Percentiles rank a stretch among this genome's conserved stretches.
These are phyloP conservation scores for Cyrtonyx montezumae DNA, from an alignment of 2,113 vertebrate species.

Conservation along the genomic window DNA sequence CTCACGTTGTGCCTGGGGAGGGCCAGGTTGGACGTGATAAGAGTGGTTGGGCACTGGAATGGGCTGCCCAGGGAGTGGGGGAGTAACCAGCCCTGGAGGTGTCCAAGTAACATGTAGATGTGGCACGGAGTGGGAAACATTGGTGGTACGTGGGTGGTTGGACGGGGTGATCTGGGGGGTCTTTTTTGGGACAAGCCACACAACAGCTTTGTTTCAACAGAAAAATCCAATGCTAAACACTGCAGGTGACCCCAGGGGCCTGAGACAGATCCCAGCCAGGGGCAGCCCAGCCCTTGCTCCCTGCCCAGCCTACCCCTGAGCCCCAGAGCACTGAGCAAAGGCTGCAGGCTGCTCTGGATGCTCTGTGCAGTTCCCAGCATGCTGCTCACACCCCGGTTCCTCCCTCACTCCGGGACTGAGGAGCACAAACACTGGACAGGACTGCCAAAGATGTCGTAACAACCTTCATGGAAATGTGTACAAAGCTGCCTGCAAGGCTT, in stretches of 20 bases:
- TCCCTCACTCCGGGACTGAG: not conserved
- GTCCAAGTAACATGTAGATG: too few relatives aligned
- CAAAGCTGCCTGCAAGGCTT: not conserved
- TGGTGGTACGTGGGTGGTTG: too few relatives aligned
- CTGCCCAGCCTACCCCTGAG: not conserved
- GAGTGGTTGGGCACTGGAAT: too few relatives aligned
- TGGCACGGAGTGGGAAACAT: too few relatives aligned
- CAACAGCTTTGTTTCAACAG: not conserved
- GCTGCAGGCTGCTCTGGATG: not conserved
- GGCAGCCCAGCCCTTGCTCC: not conserved
- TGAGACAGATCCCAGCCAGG: not conserved
- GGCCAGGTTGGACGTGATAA: too few relatives aligned
- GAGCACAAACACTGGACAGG: not conserved
- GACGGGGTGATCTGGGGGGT: too few relatives aligned
- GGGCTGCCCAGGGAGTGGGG: too few relatives aligned
- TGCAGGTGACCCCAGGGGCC: not conserved
- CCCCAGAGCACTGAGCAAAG: not conserved
- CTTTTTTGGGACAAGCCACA: not conserved
- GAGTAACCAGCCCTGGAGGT: too few relatives aligned
- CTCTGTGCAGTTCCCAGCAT: not conserved
- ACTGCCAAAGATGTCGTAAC: not conserved
- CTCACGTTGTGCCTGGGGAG: too few relatives aligned
- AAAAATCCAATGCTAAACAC: not conserved
- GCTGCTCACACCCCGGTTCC: not conserved
- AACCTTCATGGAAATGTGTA: not conserved